A percentile compares a stretch with the other conserved stretches of the same genome.
phyloP scores from a whole-genome alignment of 1,140 invertebrate species.

The Drosophila pseudoananassae region DNA sequence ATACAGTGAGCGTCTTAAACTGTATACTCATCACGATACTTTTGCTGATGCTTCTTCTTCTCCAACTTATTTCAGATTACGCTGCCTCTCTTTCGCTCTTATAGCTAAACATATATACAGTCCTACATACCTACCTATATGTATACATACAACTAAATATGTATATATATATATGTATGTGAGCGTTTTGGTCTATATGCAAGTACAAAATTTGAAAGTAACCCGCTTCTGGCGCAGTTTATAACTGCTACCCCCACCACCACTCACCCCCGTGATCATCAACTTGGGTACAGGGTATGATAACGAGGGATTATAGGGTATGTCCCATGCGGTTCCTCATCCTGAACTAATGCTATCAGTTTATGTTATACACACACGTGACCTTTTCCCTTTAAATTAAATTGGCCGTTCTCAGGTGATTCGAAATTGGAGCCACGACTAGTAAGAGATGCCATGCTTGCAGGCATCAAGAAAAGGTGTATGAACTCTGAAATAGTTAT shows the following conservation, averaged over 20 bases:
- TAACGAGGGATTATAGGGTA: background rate
- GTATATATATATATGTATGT: slow-evolving; percentile 30
- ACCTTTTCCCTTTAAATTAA: slow-evolving; percentile 54
- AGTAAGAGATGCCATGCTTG: background rate
- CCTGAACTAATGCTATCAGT: slow-evolving; percentile 38
- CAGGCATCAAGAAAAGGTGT: background rate
- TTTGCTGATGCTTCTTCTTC: slow-evolving; percentile 78
- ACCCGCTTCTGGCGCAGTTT: slow-evolving; percentile 74
- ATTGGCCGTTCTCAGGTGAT: slow-evolving; percentile 6
- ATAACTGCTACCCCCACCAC: slow-evolving; percentile 2
- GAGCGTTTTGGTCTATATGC: slow-evolving; percentile 71
- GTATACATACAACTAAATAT: slow-evolving; percentile 52
- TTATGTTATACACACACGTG: slow-evolving; percentile 79
- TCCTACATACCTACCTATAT: slow-evolving; percentile 43
- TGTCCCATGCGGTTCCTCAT: background rate
- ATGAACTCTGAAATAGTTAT: background rate
- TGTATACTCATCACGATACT: slow-evolving; percentile 79
- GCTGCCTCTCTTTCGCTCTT: slow-evolving; percentile 67
- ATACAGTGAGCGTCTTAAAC: slow-evolving; percentile 67
- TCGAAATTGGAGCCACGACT: background rate
- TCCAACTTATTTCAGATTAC: slow-evolving; percentile 82
- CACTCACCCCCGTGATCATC: slow-evolving; percentile 35
- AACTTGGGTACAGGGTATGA: slow-evolving; percentile 3
- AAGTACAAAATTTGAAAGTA: slow-evolving; percentile 80
- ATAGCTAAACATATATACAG: slow-evolving; percentile 42